Evolutionary conservation across 2,888 invertebrate species (phyloP), one percentile per base, ranked within the genome.

Genomic region (Andrena minutula): DNA sequence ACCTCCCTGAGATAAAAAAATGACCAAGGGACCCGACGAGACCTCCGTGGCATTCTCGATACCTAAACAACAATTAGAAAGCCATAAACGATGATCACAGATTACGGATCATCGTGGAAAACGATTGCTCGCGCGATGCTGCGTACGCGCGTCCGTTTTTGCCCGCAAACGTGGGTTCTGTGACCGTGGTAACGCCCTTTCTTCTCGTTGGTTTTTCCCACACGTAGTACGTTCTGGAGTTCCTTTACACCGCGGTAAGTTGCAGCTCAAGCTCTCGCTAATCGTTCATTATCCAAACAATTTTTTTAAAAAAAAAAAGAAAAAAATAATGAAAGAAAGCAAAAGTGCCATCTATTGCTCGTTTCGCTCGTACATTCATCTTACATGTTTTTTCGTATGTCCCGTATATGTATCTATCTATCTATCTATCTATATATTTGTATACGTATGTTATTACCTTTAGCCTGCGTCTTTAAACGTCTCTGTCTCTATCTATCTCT

Each of bases 171-270:
- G 91, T 90, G 92, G 93, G 92, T 94, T 93, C 91, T 94, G 94
- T 93, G 94, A 93, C 94, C 93, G 93, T 93, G 93, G 93, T 93
- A 94, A 93, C 94, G 93, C 93, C 94, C 93, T 94, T 94, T 94
- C 93, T 93, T 93, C 93, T 93, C 93, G 93, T 94, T 93, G 93
- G 93, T 93, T 93, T 92, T 93, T 93, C 94, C 93, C 93, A 93
- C 93, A 94, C 93, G 97, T 97, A 98, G 98, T 97, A 97, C 97
- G 97, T 98, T 98, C 97, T 98, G 98, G 98, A 98, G 97, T 97
- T 98, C 98, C 97, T 98, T 98, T 97, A 97, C 97, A 96, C 98
- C 98, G 97, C 97, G 98, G 98, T 98, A 98, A 98, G 98, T 98
- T 96, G 96, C 96, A 96, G 93, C 93, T 94, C 93, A 93, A 89